Base-by-base conservation (phyloP, 2,888 invertebrate species). In the Ochropleura leucogaster region DNA sequence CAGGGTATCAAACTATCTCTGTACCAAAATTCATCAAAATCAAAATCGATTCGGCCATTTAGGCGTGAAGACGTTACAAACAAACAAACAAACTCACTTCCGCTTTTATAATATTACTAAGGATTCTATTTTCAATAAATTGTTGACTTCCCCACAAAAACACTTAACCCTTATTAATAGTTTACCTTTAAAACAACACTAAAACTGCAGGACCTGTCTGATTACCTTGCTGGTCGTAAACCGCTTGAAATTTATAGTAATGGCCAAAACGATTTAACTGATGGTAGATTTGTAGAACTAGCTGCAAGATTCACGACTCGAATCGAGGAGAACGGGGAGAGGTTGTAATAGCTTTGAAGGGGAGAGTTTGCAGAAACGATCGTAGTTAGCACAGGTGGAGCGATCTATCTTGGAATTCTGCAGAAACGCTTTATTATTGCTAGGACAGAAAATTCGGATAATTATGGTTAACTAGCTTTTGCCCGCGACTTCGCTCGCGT, bases 201-300 rank as follows among this genome's bases (percentile, higher is more conserved):
- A 20, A 82, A 68, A 51, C 14, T 67, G 69, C 62, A 67, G 67
- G 55, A 44, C 9, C 40, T 47, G 10, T 55, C 68, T 66, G 57
- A 74, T 68, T 55, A 71, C 68, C 62, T 8, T 63, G 70, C 65
- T 42, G 53, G 68, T 68, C 79, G 71, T 74, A 79, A 79, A 72
- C 46, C 49, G 51, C 14, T 64, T 46, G 10, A 55, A 67, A 83
- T 79, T 68, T 79, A 79, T 30, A 42, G 83, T 69, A 83, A 83
- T 70, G 70, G 83, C 5, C 0, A 2, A 49, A 70, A 10, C 80
- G 74, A 82, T 82, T 72, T 70, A 80, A 80, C 72, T 82, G 83
- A 83, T 83, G 70, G 83, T 60, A 63, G 80, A 82, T 68, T 82
- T 71, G 76, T 83, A 68, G 76, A 71, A 80, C 80, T 53, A 44